A percentile compares a stretch with the other conserved stretches of the same genome.
Evolutionary conservation across 2,113 vertebrate species (phyloP).

Genomic region (Pyrgilauda ruficollis): DNA sequence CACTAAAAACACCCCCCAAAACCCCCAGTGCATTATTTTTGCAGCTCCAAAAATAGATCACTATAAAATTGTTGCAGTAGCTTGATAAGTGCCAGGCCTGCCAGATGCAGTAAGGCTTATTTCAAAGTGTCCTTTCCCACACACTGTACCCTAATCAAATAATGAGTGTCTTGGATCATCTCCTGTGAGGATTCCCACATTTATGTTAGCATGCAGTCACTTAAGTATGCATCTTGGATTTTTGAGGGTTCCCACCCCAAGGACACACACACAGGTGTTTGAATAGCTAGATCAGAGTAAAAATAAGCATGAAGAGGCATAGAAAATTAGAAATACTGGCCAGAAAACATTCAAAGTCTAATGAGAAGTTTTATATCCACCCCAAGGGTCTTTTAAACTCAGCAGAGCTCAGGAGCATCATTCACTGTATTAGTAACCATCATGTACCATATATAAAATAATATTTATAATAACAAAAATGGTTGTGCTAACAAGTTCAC

Average conservation of each 20-base stretch:
- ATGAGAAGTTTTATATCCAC: neutral
- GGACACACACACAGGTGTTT: neutral
- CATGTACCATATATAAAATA: neutral
- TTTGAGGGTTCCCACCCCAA: neutral
- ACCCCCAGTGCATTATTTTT: neutral
- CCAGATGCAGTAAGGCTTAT: neutral
- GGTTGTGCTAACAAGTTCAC: neutral
- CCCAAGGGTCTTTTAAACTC: neutral
- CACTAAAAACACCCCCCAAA: neutral
- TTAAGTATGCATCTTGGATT: neutral
- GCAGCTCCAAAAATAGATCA: neutral
- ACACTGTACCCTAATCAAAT: neutral
- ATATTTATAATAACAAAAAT: neutral
- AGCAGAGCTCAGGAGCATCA: neutral
- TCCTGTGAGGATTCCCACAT: neutral
- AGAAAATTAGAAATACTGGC: constrained; percentile 5
- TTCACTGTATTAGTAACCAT: neutral
- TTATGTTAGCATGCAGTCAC: neutral
- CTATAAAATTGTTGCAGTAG: neutral
- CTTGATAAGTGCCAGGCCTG: neutral
- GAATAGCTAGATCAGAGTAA: neutral
- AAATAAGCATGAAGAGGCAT: neutral
- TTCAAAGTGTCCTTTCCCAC: neutral
- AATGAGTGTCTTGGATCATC: neutral
- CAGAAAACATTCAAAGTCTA: constrained; percentile 18